Conservation (phyloP, 2,113 vertebrate species). For the Nothobranchius kuhntae region DNA sequence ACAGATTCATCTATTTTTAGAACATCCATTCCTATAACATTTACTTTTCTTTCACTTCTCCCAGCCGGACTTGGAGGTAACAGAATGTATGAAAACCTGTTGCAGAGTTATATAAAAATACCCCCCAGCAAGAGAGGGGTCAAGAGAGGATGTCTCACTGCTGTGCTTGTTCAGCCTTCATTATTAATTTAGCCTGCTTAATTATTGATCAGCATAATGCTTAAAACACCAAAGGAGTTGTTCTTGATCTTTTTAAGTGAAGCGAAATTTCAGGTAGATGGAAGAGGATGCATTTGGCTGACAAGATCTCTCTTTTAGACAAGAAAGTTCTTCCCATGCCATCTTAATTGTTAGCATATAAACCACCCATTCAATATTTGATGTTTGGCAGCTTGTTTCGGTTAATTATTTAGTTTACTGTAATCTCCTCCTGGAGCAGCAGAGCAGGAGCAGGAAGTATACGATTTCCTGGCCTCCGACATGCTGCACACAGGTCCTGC, state of each 20-base stretch:
- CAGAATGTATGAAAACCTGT: slow-evolving; percentile 55
- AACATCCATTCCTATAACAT: too few species aligned
- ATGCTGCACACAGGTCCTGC: slow-evolving; percentile 9
- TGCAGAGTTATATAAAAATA: slow-evolving; percentile 35
- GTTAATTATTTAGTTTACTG: slow-evolving; percentile 79
- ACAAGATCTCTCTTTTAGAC: slow-evolving; percentile 60
- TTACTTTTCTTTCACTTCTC: too few species aligned
- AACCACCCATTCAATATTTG: slow-evolving; percentile 79
- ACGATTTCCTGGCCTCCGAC: slow-evolving; percentile 52
- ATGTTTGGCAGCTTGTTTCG: slow-evolving; percentile 80
- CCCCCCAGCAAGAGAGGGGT: slow-evolving; percentile 37
- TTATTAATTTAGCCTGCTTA: slow-evolving; percentile 68
- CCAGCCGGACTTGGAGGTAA: not conserved
- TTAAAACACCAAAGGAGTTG: slow-evolving; percentile 54
- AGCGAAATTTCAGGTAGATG: slow-evolving; percentile 67
- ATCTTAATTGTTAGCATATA: slow-evolving; percentile 75
- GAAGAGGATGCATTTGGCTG: slow-evolving; percentile 67
- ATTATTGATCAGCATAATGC: slow-evolving; percentile 66
- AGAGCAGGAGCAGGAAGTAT: slow-evolving; percentile 62
- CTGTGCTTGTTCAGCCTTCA: slow-evolving; percentile 69
- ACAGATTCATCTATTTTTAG: too few species aligned
- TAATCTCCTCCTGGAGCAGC: slow-evolving; percentile 69
- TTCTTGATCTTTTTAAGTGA: slow-evolving; percentile 47
- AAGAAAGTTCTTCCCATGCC: slow-evolving; percentile 72
- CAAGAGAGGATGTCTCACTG: slow-evolving; percentile 63